These are phyloP conservation scores for Ophthalmolycus amberensis DNA, from an alignment of 2,113 vertebrate species.

Conservation along the genomic window DNA sequence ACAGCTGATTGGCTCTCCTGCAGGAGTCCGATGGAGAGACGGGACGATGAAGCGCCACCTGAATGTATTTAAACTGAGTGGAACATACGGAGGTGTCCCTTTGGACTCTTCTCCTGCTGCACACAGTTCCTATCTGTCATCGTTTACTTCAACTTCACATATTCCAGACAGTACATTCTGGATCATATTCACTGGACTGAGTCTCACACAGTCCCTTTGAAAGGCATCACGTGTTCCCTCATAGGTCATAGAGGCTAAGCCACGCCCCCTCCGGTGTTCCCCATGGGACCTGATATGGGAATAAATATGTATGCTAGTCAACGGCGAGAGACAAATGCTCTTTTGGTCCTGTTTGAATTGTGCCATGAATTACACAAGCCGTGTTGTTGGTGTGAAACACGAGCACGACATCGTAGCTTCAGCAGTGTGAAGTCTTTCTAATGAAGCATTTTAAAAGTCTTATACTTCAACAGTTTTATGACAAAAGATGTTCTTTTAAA, in stretches of 20 bases:
- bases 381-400: too few species aligned
- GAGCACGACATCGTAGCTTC: too few species aligned
- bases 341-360: neutral
- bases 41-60: neutral
- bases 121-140: neutral
- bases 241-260: neutral
- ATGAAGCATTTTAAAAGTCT: too few species aligned
- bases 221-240: neutral
- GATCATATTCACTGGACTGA: neutral
- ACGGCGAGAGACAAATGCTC: neutral
- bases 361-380: neutral
- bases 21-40: neutral
- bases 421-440: too few species aligned
- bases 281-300: too few species aligned
- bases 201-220: slow-evolving; percentile 8
- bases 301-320: neutral
- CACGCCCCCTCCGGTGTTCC: too few species aligned
- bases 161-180: neutral
- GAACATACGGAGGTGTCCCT: neutral
- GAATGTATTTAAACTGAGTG: neutral
- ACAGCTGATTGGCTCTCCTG: neutral
- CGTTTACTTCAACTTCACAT: neutral
- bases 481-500: neutral
- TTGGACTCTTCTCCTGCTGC: neutral
- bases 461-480: too few species aligned